Evolutionary conservation across 92 coral and sea anemone species (phyloP).

Genomic region (Siderastrea radians): DNA sequence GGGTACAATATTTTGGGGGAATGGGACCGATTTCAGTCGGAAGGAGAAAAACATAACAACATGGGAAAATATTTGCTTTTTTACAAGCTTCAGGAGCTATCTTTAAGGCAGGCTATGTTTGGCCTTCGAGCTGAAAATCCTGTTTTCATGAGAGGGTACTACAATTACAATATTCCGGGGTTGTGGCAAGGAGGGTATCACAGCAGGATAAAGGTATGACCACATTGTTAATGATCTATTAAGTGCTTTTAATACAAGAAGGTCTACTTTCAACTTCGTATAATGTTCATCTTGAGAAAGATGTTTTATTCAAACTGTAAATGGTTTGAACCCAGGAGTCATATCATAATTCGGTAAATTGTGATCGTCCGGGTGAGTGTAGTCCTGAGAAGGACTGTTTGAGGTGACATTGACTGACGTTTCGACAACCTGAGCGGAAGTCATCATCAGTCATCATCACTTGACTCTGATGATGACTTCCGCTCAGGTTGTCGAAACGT

Average conservation of each 20-base stretch:
- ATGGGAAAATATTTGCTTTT: slow-evolving; percentile 22
- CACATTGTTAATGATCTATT: neutral
- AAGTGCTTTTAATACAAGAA: no score
- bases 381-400: no score
- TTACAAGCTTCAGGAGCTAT: slow-evolving; percentile 17
- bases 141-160: neutral
- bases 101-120: slow-evolving; percentile 22
- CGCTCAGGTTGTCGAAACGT: no score
- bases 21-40: slow-evolving; percentile 14
- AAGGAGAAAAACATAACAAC: neutral
- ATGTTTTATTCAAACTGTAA: no score
- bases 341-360: no score
- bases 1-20: slow-evolving; percentile 26
- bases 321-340: no score
- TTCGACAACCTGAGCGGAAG: no score
- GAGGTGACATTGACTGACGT: no score
- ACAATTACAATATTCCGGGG: slow-evolving; percentile 27
- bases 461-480: no score
- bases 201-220: slow-evolving; percentile 32
- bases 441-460: no score
- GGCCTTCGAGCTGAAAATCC: slow-evolving; percentile 24
- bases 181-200: slow-evolving; percentile 45
- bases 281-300: neutral
- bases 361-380: no score
- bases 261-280: no score